A percentile compares a stretch with the other conserved stretches of the same genome.
Evolutionary conservation across 2,888 invertebrate species (phyloP).

Genomic region (Mylabris sibirica): DNA sequence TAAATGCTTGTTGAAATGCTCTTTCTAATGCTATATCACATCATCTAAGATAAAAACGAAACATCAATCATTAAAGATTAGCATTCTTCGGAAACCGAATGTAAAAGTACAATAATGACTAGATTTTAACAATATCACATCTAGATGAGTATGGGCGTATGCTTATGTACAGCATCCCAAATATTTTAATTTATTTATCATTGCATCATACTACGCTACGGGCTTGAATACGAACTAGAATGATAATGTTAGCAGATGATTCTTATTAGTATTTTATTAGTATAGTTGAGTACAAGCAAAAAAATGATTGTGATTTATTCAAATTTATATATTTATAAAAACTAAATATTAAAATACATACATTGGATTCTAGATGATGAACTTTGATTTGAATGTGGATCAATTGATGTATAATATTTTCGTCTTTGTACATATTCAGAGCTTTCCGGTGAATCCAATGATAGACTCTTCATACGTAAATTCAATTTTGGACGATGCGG

Average conservation of each 20-base stretch:
- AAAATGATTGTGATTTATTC: background rate
- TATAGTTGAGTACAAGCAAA: background rate
- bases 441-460: constrained; percentile 94
- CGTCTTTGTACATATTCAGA: constrained; percentile 83
- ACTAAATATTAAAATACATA: constrained; percentile 56
- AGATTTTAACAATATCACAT: too few species aligned
- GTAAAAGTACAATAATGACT: too few species aligned
- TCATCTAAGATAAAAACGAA: too few species aligned
- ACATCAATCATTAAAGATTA: too few species aligned
- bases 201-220: too few species aligned
- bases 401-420: constrained; percentile 64
- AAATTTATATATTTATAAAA: constrained; percentile 1
- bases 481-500: constrained; percentile 95
- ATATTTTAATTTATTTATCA: too few species aligned
- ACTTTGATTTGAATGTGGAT: constrained; percentile 64
- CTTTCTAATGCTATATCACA: too few species aligned
- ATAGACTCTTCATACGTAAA: constrained; percentile 97
- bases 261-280: background rate
- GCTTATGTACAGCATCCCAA: too few species aligned
- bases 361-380: constrained; percentile 70
- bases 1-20: too few species aligned
- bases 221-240: background rate
- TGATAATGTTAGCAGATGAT: background rate
- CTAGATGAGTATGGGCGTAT: too few species aligned
- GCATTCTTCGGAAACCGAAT: too few species aligned